Base-by-base conservation (phyloP, 2,113 vertebrate species). In the Strix uralensis region DNA sequence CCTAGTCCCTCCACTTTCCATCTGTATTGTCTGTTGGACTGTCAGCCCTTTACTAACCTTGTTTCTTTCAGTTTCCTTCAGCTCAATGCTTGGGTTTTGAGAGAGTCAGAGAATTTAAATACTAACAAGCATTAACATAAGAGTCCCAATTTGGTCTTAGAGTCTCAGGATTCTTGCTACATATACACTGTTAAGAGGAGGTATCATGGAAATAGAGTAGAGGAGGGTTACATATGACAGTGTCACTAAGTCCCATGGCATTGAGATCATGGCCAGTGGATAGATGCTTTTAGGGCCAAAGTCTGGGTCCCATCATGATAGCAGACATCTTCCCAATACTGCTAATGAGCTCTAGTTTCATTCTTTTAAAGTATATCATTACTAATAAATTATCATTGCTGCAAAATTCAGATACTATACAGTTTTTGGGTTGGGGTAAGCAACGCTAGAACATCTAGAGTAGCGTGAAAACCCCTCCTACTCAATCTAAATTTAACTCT, bases 21-120 rank as follows among this genome's bases (percentile, higher is more conserved):
- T 91, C 87, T 95, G 70, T 94, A 84, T 82, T 88, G 89, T 97
- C 97, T 96, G 80, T 96, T 94, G 96, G 80, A 94, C 96, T 96
- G 92, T 97, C 94, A 95, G 58, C 51, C 92, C 90, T 94, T 96
- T 90, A 95, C 93, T 96, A 96, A 92, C 83, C 85, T 88, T 65
- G 82, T 94, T 96, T 95, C 96, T 94, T 94, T 92, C 93, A 95
- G n/a, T 97, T 95, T 95, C 88, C 97, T 94, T 92, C 94, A 97
- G 71, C 92, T 95, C 78, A 27, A 75, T 94, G 82, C 92, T 96
- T 97, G 95, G 77, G 90, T 96, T 97, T 96, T 95, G 40, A 92
- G 94, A 97, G 95, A 97, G 91, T 89, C 95, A 94, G 81, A 93
- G 94, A 92, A 81, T 93, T 80, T 47, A 90, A 77, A 80, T 74